These are phyloP conservation scores for Polymixis flavicincta DNA, from an alignment of 2,888 invertebrate species.

Conservation along the genomic window DNA sequence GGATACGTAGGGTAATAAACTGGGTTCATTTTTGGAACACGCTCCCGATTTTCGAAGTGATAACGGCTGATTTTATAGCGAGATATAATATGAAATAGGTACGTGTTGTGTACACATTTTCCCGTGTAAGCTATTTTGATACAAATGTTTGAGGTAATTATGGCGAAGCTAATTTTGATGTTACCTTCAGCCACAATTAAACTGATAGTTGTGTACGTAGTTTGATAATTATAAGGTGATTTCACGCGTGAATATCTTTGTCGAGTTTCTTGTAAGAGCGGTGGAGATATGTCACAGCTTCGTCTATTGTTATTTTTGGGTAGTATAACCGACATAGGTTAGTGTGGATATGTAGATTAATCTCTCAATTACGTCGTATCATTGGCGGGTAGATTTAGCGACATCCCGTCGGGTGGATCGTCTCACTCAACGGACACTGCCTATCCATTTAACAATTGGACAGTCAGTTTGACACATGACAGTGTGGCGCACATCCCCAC, in stretches of 20 bases:
- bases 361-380: conserved; percentile 73
- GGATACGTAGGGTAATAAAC: conserved; percentile 69
- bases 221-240: conserved; percentile 54
- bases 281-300: conserved; percentile 2
- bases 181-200: conserved; percentile 39
- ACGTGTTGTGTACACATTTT: conserved; percentile 53
- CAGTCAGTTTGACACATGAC: conserved; percentile 81
- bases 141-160: conserved; percentile 52
- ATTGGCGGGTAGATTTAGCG: conserved; percentile 72
- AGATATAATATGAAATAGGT: conserved; percentile 59
- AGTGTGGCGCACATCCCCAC: conserved; percentile 65
- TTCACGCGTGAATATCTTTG: conserved; percentile 56
- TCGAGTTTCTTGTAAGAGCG: conserved; percentile 32
- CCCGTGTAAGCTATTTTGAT: conserved; percentile 42
- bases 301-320: conserved; percentile 15
- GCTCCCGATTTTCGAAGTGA: conserved; percentile 54
- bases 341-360: conserved; percentile 47
- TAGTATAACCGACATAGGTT: not conserved
- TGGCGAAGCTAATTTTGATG: conserved; percentile 36
- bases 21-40: conserved; percentile 61
- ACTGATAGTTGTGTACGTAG: conserved; percentile 46
- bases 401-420: conserved; percentile 75
- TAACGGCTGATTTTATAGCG: conserved; percentile 56
- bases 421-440: conserved; percentile 73
- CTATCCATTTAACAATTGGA: conserved; percentile 81